Evolutionary conservation across 2,888 invertebrate species (phyloP), one percentile per base, ranked within the genome.

Genomic region (Strigamia transsilvanica): DNA sequence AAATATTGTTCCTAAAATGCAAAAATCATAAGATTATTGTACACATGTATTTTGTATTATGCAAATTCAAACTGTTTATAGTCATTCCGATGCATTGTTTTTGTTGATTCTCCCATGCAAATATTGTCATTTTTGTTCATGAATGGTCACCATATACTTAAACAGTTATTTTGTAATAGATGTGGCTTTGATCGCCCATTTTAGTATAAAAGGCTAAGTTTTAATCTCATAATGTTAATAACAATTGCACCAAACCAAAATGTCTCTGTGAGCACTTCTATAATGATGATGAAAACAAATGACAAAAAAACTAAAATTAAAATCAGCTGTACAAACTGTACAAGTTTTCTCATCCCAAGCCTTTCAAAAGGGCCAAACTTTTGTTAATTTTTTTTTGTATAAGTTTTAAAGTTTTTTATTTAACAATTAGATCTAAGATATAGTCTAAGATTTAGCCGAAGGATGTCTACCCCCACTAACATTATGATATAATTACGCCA

Each of bases 31-130:
- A 38, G 41, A 80, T 80, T 42, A 81, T 66, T 61, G 23, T 66
- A 61, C 61, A 81, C 66, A 81, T 81, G 81, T 81, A 81, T 81
- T 81, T 81, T 81, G 81, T 81, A 81, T 61, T 51, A 79, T 38
- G 41, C 79, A 79, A 79, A 38, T 23, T 42, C 79, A 73, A 73
- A 73, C 73, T 27, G 38, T 79, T 79, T 42, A 79, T 42, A 42
- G 42, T 38, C 42, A 42, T 79, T 79, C 42, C 42, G 38, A 79
- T 79, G 38, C 42, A 42, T 79, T 79, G 79, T 42, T 79, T 78
- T 79, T 42, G 79, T 79, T 42, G 79, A 79, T 79, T 41, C 18
- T 38, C 79, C 42, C 79, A 38, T 79, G 79, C 79, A 79, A 79
- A 21, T 79, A 23, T 79, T 79, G 27, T 73, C 73, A 73, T 73